Base-by-base conservation (phyloP, 2,113 vertebrate genomes). In the Neogobius melanostomus region DNA sequence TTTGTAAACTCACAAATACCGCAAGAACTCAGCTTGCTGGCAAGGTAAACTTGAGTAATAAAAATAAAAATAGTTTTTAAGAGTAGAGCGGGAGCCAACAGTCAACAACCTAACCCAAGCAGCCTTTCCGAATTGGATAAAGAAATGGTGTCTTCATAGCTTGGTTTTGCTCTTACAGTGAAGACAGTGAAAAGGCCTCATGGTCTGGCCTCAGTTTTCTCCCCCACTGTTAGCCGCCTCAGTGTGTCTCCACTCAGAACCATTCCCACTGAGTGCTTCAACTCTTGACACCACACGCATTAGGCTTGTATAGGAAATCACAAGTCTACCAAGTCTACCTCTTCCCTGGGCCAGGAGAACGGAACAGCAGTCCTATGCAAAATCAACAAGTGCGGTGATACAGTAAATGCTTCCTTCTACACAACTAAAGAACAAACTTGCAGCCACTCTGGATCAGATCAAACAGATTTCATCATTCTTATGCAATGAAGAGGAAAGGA, bases 251-350 rank as follows among this genome's bases (percentile, higher is more conserved):
- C 12, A 42, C 57, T 43, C 57, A 45, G 42, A 42, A 61, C 36
- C 9, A 45, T 45, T n/a, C 59, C 59, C 59, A 61, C 59, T 61
- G 59, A 61, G 59, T 6, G 59, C 59, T 16, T 61, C 42, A 61
- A 42, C 59, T 14, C 7, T 44, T 61, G 11, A 44, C 42, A 61
- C 59, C 42, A 45, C 36, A 45, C 15, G 59, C 59, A 44, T 44
- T 12, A 45, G 42, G 9, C 42, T 45, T 14, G 42, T 61, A 61
- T 61, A 44, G 59, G 59, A 61, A 61, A 61, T 61, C 59, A 61
- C 42, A 61, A 14, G 42, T n/a, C n/a, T n/a, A n/a, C n/a, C n/a
- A 61, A 61, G 14, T 14, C 57, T 43, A 36, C 28, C 14, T 61
- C 42, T 16, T 61, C 43, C n/a, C 42, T 61, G 8, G 42, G 59